These are phyloP conservation scores for Nyctereutes procyonoides DNA, from an alignment of 2,113 vertebrate species.

Conservation along the genomic window DNA sequence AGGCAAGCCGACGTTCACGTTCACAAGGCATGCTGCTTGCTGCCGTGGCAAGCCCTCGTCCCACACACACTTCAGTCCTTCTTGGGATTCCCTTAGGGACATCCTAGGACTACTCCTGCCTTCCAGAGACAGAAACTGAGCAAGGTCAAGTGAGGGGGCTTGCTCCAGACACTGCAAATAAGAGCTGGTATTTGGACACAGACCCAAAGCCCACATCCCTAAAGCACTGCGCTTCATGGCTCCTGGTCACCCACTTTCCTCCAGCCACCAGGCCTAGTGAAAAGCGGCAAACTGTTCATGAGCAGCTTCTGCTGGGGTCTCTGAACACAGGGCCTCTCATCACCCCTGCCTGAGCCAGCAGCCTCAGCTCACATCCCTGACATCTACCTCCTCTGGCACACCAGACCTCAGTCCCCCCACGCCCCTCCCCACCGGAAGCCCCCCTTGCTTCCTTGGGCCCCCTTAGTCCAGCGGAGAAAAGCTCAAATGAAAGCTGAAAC, in stretches of 20 bases:
- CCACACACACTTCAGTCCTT: background rate
- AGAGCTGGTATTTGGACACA: background rate
- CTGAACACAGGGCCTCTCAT: background rate
- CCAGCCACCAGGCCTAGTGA: background rate
- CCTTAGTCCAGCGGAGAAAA: background rate
- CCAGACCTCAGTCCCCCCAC: too few relatives aligned
- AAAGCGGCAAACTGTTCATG: rapidly evolving
- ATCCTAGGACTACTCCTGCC: rapidly evolving
- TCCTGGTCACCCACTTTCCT: background rate
- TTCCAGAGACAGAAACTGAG: background rate
- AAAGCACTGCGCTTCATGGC: rapidly evolving
- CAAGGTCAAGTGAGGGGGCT: background rate
- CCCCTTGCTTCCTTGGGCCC: background rate
- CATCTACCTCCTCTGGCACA: too few relatives aligned
- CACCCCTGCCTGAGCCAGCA: background rate
- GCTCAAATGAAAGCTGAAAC: background rate
- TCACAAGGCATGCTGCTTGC: rapidly evolving
- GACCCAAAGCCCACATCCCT: background rate
- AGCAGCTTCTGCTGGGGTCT: background rate
- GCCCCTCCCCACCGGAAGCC: too few relatives aligned
- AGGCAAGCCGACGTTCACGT: rapidly evolving
- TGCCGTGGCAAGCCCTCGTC: rapidly evolving
- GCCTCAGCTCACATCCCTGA: background rate
- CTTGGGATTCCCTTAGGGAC: background rate
- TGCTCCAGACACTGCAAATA: background rate